A percentile compares a stretch with the other conserved stretches of the same genome.
Conservation (phyloP, 2,797 vertebrate genomes). For the Gymnothorax reevesii region DNA sequence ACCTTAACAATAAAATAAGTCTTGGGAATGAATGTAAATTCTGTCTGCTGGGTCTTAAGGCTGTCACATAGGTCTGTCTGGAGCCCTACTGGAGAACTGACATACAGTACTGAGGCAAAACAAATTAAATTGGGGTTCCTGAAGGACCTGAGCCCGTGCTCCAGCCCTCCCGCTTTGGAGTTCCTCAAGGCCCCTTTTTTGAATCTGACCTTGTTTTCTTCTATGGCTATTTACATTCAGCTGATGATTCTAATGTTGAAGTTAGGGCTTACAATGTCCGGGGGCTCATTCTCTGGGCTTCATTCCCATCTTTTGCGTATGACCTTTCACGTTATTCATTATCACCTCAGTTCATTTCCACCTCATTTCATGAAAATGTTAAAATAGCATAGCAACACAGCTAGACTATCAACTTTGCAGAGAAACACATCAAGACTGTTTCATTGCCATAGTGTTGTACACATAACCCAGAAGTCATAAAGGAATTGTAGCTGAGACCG, state of each 20-base stretch:
- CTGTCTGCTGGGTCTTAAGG: not conserved
- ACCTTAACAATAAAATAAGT: no score
- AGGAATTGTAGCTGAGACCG: not conserved
- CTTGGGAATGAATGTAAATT: not conserved
- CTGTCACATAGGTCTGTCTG: not conserved
- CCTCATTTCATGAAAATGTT: not conserved
- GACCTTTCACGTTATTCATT: not conserved
- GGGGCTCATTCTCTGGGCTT: not conserved
- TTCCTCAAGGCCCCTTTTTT: slow-evolving; percentile 11
- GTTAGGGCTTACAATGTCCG: not conserved
- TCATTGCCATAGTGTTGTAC: not conserved
- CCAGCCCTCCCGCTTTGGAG: not conserved
- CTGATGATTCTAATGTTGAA: not conserved
- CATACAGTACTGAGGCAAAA: no score
- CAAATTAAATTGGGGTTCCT: not conserved
- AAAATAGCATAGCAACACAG: not conserved
- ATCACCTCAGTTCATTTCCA: not conserved
- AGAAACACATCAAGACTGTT: not conserved
- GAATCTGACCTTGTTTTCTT: not conserved
- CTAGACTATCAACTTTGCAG: not conserved
- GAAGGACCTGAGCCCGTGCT: not conserved
- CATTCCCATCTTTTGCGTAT: not conserved
- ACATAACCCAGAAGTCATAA: not conserved
- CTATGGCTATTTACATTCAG: not conserved
- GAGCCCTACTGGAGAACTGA: not conserved